Evolutionary conservation across 2,888 invertebrate species (phyloP), one percentile per base, ranked within the genome.

Genomic region (Ormyrus rosae): DNA sequence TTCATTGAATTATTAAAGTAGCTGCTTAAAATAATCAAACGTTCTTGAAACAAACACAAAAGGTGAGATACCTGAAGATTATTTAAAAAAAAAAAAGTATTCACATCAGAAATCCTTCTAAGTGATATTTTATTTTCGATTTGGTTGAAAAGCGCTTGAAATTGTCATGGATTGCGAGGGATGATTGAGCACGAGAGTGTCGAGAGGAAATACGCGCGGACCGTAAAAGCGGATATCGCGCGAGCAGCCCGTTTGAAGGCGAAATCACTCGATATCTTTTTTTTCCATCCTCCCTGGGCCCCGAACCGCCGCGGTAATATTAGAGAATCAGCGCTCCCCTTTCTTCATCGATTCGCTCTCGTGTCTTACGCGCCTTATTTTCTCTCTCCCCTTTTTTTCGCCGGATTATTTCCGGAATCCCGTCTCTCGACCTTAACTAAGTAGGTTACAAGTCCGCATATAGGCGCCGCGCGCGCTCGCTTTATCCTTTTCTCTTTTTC

Each of bases 231-330:
- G 46, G 13, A 58, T n/a, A 58, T 45, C n/a, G 34, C 11, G 6
- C 10, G 13, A 19, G 73, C 56, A 51, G 55, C 45, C 45, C 68
- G 13, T n/a, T 67, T 34, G 6, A 1, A 13, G 53, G 53, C 61
- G 60, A 71, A 78, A 70, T 70, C 65, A 78, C 58, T 78, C 58
- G 64, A 70, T 71, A 68, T 77, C 50, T 65, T 65, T 60, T 65
- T 60, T 11, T 3, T 58, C 10, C 11, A 13, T 19, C 19, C 19
- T 19, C 19, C 2, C 19, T 19, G 1, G 19, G 19, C 19, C 19
- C 19, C 19, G 45, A 58, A 69, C 10, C 10, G 45, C 19, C 19
- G 13, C 48, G 46, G n/a, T 64, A 45, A 69, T 69, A 69, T 69
- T 68, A 63, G 56, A 50, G 11, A 53, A 61, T 70, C 63, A 34